phyloP scores from a whole-genome alignment of 2,888 invertebrate species.

The Pseudoips prasinana region DNA sequence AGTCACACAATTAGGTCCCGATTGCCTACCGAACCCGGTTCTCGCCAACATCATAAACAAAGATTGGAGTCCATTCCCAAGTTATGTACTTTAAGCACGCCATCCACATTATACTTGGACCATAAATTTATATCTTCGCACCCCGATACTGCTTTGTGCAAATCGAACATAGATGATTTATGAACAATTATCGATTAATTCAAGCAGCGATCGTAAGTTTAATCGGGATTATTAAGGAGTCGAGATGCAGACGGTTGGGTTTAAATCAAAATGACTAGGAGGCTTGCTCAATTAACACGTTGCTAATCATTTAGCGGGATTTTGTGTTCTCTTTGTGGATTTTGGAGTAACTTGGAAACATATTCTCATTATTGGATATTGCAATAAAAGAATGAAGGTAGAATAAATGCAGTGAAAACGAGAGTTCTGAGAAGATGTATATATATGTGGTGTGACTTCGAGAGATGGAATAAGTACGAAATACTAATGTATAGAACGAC shows the following conservation, averaged over 20 bases:
- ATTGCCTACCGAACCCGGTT: conserved; percentile 42
- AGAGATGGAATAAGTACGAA: too few relatives aligned
- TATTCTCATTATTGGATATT: too few relatives aligned
- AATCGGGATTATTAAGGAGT: conserved; percentile 72
- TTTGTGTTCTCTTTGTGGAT: too few relatives aligned
- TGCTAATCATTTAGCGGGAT: conserved; percentile 22
- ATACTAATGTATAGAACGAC: too few relatives aligned
- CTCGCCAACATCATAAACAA: conserved; percentile 61
- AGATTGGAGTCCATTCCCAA: conserved; percentile 58
- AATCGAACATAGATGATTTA: conserved; percentile 81
- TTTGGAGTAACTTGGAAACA: too few relatives aligned
- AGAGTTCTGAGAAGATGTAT: too few relatives aligned
- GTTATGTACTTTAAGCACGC: conserved; percentile 75
- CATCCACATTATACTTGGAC: conserved; percentile 62
- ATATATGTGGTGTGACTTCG: too few relatives aligned
- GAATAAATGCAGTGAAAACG: too few relatives aligned
- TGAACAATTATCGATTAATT: conserved; percentile 82
- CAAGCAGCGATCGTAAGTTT: conserved; percentile 80
- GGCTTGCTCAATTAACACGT: conserved; percentile 44
- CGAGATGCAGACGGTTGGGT: conserved; percentile 48
- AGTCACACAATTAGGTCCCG: conserved; percentile 60
- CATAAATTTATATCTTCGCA: conserved; percentile 78
- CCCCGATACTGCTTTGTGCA: conserved; percentile 76
- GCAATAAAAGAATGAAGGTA: too few relatives aligned
- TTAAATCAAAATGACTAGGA: conserved; percentile 53